Evolutionary conservation across 2,797 vertebrate species (phyloP), one percentile per base, ranked within the genome.

Genomic region (Melanotaenia maccullochi): DNA sequence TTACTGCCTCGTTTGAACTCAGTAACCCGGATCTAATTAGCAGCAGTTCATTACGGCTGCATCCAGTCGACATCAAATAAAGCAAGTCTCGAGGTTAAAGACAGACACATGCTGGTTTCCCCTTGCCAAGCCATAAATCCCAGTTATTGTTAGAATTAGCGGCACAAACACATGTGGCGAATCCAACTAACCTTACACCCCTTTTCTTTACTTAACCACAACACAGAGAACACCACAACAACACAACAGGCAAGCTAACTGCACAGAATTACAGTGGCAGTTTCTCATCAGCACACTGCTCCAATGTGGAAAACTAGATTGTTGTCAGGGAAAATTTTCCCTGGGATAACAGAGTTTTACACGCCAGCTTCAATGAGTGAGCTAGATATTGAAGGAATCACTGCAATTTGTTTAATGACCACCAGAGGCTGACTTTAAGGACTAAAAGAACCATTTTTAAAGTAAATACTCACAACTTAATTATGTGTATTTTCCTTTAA

Each of bases 1-100:
- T 80, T 68, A 75, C 81, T 82, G 76, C 78, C 47, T 82, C 8
- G 52, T 87, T 82, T 87, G 73, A 89, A 87, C 76, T 71, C 73
- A 42, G 30, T 60, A 66, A 71, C 68, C 75, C 30, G 12, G 51
- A 71, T 87, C 65, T 81, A 84, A 89, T 88, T 79, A 81, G 63
- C 59, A 28, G 71, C 44, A 8, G 25, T 86, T 87, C 73, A 83
- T 80, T 79, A 70, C 65, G 36, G 75, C 61, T 4, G 24, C 78
- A 80, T 82, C 79, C 75, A 71, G 65, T 40, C 67, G 55, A 57
- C 76, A 68, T 84, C 69, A 57, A 82, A 80, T 87, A 84, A 85
- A 81, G 28, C n/a, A 5, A 49, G 56, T 59, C 73, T 81, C 30
- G 7, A 49, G 49, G 52, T 72, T 65, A 1, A 11, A 71, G 60